Conservation (phyloP, 2,888 invertebrate species). For the Tolmerus cingulatus region DNA sequence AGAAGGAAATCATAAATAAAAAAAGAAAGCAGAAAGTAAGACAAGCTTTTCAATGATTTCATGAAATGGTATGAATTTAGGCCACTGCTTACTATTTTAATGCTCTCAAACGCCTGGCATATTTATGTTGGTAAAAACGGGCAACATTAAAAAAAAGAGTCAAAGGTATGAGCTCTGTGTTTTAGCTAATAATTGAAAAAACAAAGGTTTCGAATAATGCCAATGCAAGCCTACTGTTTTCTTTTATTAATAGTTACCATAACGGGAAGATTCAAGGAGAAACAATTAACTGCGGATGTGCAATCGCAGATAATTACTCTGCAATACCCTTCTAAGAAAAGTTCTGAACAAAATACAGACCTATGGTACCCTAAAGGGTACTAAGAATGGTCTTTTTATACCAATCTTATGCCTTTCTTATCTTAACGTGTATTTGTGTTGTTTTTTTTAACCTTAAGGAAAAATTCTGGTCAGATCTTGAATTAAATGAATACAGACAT, state of each 20-base stretch:
- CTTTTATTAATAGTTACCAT: background rate
- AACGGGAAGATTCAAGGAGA: background rate
- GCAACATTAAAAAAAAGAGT: background rate
- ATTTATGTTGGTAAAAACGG: background rate
- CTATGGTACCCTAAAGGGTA: background rate
- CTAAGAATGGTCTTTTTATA: too few species aligned
- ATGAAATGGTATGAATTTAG: background rate
- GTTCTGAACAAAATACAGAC: background rate
- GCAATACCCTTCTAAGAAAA: background rate
- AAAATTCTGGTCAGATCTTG: background rate
- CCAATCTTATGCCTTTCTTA: too few species aligned
- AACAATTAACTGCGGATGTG: background rate
- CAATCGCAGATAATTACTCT: background rate
- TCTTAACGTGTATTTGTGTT: background rate
- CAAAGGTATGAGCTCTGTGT: background rate
- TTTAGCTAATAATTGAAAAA: background rate
- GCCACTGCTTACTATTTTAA: background rate
- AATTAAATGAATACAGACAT: background rate
- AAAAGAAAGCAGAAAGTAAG: background rate
- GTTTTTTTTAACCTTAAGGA: background rate
- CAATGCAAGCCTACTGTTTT: background rate
- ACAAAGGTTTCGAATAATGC: background rate
- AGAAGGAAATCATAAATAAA: background rate
- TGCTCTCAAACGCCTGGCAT: background rate
- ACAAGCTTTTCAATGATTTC: background rate